phyloP scores from a whole-genome alignment of 2,113 vertebrate genomes.

The Anarhynchus alexandrinus region DNA sequence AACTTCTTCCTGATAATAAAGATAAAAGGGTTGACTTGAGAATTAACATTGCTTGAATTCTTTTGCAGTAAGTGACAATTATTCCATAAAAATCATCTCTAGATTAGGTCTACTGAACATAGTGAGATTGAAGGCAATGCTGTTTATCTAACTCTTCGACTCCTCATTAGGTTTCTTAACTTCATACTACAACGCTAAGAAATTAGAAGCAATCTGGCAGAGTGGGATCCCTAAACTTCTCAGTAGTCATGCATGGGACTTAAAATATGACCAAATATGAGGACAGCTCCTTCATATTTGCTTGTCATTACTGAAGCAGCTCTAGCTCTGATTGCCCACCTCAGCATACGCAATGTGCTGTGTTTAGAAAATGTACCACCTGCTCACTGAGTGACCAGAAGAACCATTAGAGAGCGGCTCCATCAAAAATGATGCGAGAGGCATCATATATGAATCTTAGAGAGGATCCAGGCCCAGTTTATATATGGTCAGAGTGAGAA shows the following conservation, averaged over 20 bases:
- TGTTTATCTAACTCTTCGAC: neutral
- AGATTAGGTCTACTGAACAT: neutral
- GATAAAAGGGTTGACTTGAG: neutral
- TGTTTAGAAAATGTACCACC: neutral
- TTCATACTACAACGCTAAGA: neutral
- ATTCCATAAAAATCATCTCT: neutral
- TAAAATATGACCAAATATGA: neutral
- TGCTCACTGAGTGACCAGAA: neutral
- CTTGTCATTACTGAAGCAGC: neutral
- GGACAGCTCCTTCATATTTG: neutral
- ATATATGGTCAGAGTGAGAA: neutral
- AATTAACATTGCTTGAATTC: neutral
- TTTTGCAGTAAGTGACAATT: neutral
- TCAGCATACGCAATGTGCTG: rapidly evolving
- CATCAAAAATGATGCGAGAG: neutral
- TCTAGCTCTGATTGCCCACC: neutral
- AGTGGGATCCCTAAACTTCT: neutral
- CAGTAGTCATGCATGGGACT: neutral
- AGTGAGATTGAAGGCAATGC: neutral
- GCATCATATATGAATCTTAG: neutral
- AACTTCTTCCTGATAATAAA: no score
- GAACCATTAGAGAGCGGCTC: neutral
- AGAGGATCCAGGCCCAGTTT: neutral
- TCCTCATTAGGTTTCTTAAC: neutral
- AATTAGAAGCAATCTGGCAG: neutral